Evolutionary conservation across 2,113 vertebrate species (phyloP), one percentile per base, ranked within the genome.

Genomic region (Chamaetylas fuelleborni): DNA sequence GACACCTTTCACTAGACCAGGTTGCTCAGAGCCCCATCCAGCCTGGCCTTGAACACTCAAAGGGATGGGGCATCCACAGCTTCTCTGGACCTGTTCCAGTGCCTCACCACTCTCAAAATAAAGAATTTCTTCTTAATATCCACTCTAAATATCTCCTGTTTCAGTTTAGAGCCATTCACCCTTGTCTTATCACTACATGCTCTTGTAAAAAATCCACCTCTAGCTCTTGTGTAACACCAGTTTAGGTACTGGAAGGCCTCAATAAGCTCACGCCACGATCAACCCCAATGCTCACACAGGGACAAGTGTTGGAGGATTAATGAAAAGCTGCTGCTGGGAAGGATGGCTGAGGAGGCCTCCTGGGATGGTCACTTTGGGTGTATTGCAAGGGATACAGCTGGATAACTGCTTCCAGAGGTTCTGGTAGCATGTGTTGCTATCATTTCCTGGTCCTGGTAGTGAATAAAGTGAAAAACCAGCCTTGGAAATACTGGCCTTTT

Each of bases 261-360:
- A 47, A 3, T 9, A 26, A 56, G 20, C 2, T 76, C 25, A 61
- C 4, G 8, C 13, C 2, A 3, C 11, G 48, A 9, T 7, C 25
- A 51, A 4, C 8, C 17, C 36, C 12, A 33, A 1, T 6, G 22
- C 15, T 23, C 4, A 10, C 11, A 12, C 3, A 16, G 14, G 5
- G 13, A 5, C 1, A 3, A 14, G 3, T 0, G 0, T 18, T 42
- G 31, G 12, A n/a, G 8, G 22, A 54, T 28, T 2, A 5, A 1
- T 25, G 43, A 42, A 87, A 78, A 0, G 1, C 16, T 61, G 60
- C 9, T 65, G 2, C 14, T 20, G 50, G 19, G 10, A 91, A 65
- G 33, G 48, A 28, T 28, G 12, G 20, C 2, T 65, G 22, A 88
- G 45, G 28, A 61, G 42, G 2, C 13, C 19, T 76, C 14, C 26